These are phyloP conservation scores for Paedocypris sp. DNA, from an alignment of 2,113 vertebrate genomes.

Conservation along the genomic window DNA sequence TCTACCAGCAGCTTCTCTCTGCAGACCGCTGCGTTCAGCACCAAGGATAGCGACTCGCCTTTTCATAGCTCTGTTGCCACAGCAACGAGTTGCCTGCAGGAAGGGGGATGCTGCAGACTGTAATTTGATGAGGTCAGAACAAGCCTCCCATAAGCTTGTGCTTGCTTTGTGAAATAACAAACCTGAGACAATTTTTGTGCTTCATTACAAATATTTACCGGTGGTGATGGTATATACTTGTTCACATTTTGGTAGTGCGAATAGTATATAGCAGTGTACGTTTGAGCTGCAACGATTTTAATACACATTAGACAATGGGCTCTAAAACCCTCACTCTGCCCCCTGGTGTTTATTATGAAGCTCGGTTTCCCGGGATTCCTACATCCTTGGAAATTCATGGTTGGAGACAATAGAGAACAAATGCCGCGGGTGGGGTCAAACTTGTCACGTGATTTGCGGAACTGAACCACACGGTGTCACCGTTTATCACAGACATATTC, in stretches of 20 bases:
- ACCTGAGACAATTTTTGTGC: not conserved
- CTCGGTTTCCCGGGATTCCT: not conserved
- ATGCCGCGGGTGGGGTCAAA: not conserved
- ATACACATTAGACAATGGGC: not conserved
- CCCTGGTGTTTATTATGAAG: not conserved
- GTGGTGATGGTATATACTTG: not conserved
- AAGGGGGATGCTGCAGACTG: constrained; percentile 28
- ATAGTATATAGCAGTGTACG: too few species aligned
- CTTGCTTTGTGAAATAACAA: not conserved
- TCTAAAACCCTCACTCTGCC: constrained; percentile 1
- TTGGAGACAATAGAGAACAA: not conserved
- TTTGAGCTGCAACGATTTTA: not conserved
- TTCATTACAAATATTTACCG: not conserved
- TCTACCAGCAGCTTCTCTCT: too few species aligned
- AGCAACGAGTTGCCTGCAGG: constrained; percentile 44
- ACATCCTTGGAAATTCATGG: not conserved
- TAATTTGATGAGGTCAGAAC: constrained; percentile 20
- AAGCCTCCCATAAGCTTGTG: not conserved
- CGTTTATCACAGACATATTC: constrained; percentile 32
- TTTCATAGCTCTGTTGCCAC: constrained; percentile 47
- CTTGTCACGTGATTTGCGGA: constrained; percentile 13
- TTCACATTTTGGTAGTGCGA: too few species aligned
- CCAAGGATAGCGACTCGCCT: constrained; percentile 39
- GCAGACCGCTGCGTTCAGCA: constrained; percentile 24
- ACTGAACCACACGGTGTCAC: constrained; percentile 48